These are phyloP conservation scores for Lamproptera curius DNA, from an alignment of 2,888 invertebrate species.

Conservation along the genomic window DNA sequence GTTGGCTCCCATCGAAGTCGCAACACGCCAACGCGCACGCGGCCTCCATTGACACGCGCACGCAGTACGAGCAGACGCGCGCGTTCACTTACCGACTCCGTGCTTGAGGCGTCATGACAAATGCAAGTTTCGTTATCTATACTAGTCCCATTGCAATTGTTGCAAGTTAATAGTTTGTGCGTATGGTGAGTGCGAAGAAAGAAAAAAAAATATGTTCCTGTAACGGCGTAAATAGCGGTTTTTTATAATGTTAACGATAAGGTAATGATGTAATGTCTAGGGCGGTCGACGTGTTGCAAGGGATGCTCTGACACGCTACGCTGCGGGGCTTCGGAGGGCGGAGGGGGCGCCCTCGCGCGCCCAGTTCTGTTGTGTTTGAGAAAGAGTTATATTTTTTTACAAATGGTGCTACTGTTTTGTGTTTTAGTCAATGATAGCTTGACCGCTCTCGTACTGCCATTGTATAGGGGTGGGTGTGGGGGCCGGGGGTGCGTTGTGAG, in stretches of 20 bases:
- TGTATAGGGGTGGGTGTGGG: slow-evolving; percentile 32
- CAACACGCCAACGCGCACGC: slow-evolving; percentile 70
- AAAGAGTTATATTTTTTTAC: slow-evolving; percentile 68
- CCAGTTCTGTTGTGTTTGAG: slow-evolving; percentile 45
- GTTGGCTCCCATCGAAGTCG: slow-evolving; percentile 60
- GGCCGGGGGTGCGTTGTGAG: slow-evolving; percentile 8
- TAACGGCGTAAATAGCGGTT: slow-evolving; percentile 69
- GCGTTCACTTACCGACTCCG: slow-evolving; percentile 40
- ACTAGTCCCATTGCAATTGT: slow-evolving; percentile 61
- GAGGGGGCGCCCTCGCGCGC: slow-evolving; percentile 9
- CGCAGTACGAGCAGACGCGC: slow-evolving; percentile 36
- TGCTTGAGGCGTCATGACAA: slow-evolving; percentile 46
- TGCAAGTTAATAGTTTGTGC: slow-evolving; percentile 70
- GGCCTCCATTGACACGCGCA: slow-evolving; percentile 52
- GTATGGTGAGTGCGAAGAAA: slow-evolving; percentile 45
- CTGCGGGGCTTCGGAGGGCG: slow-evolving; percentile 36
- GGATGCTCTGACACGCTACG: slow-evolving; percentile 34
- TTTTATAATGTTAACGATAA: slow-evolving; percentile 59
- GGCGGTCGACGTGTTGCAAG: slow-evolving; percentile 31
- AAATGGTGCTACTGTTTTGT: slow-evolving; percentile 75
- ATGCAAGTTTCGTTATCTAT: slow-evolving; percentile 49
- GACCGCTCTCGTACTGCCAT: slow-evolving; percentile 59
- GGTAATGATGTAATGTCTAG: slow-evolving; percentile 54
- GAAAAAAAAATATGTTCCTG: slow-evolving; percentile 62
- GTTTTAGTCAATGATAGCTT: slow-evolving; percentile 69